Evolutionary conservation across 2,113 vertebrate genomes (phyloP).

Genomic region (Dolichallabes microphthalmus): DNA sequence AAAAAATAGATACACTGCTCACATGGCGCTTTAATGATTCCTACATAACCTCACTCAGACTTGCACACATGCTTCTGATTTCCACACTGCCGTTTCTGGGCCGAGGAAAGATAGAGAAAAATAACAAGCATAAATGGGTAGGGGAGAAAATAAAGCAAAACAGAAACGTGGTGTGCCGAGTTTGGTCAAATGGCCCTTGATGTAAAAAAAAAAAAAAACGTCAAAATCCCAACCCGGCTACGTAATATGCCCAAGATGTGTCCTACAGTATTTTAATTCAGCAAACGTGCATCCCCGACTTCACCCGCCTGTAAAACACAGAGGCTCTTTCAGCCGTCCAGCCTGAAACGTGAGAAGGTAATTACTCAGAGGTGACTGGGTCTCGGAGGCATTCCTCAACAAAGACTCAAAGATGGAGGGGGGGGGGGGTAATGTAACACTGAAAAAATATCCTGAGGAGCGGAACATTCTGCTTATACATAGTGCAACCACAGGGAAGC

Average conservation of each 20-base stretch:
- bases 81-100: constrained; percentile 12
- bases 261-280: not conserved
- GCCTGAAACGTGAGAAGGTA: constrained; percentile 54
- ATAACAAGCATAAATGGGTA: constrained; percentile 2
- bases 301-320: constrained; percentile 56
- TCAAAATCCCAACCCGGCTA: not conserved
- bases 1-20: constrained; percentile 32
- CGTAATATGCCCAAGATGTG: not conserved
- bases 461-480: constrained; percentile 23
- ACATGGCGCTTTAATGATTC: constrained; percentile 51
- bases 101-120: not conserved
- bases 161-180: constrained; percentile 10
- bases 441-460: constrained; percentile 42
- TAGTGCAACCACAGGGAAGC: constrained; percentile 2
- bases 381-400: constrained; percentile 49
- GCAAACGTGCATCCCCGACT: constrained; percentile 34
- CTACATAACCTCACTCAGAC: constrained; percentile 45
- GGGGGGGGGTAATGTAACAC: not conserved
- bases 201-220: not conserved
- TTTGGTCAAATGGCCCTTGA: constrained; percentile 1
- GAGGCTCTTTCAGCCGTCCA: constrained; percentile 45
- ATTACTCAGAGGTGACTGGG: constrained; percentile 57
- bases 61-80: constrained; percentile 48
- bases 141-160: not conserved
- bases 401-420: constrained; percentile 31